phyloP scores from a whole-genome alignment of 35 echinoderm and acorn worm species.

The Apostichopus californicus region DNA sequence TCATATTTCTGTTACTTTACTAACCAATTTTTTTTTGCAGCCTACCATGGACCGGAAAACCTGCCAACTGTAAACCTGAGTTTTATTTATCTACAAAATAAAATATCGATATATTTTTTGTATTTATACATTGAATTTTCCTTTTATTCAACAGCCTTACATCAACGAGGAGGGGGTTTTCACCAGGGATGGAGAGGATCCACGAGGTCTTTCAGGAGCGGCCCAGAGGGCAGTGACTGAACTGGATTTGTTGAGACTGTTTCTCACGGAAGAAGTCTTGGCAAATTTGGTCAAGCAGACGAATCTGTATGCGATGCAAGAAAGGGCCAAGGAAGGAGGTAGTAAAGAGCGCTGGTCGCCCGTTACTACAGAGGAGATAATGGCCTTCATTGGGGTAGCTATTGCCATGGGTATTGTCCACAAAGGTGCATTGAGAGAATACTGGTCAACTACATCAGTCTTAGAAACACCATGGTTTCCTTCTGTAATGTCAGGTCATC shows the following conservation, averaged over 20 bases:
- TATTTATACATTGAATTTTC: no score
- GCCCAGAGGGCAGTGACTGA: not conserved
- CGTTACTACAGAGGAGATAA: not conserved
- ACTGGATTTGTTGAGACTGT: slow-evolving; percentile 7
- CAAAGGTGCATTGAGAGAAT: not conserved
- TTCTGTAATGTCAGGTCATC: not conserved
- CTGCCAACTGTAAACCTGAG: no score
- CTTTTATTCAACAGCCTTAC: no score
- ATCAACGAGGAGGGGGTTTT: no score
- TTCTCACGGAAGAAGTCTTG: slow-evolving; percentile 6
- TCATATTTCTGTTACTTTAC: no score
- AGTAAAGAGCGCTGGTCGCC: not conserved
- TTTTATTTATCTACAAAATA: no score
- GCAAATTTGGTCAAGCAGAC: slow-evolving; percentile 4
- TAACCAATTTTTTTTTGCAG: no score
- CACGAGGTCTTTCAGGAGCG: not conserved
- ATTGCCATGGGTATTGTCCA: not conserved
- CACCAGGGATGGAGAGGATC: no score
- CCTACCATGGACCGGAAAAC: no score
- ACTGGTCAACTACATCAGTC: not conserved
- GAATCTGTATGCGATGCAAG: slow-evolving; percentile 10
- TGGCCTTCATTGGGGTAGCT: not conserved
- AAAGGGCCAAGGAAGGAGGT: not conserved
- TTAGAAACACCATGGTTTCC: not conserved
- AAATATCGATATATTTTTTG: no score